Evolutionary conservation across 2,797 vertebrate species (phyloP).

Genomic region (Bothrops alternatus): DNA sequence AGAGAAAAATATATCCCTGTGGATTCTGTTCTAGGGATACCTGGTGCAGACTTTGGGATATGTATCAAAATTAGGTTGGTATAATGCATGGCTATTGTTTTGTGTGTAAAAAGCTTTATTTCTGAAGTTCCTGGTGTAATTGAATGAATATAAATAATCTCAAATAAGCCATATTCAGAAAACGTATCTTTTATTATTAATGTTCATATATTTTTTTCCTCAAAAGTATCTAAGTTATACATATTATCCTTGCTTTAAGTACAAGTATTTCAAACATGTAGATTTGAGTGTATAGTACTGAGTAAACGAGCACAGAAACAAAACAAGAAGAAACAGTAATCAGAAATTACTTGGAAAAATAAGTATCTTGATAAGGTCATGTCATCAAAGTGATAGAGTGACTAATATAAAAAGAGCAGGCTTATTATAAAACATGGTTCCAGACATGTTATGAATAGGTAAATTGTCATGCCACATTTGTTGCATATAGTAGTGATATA

Average conservation of each 20-base stretch:
- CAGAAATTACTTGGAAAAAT: slow-evolving; percentile 53
- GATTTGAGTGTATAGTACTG: slow-evolving; percentile 53
- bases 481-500: slow-evolving; percentile 49
- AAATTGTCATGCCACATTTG: slow-evolving; percentile 34
- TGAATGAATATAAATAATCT: slow-evolving; percentile 1
- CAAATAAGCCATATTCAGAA: slow-evolving; percentile 50
- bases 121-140: background rate
- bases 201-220: slow-evolving; percentile 60
- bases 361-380: slow-evolving; percentile 38
- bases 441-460: slow-evolving; percentile 29
- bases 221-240: slow-evolving; percentile 60
- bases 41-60: background rate
- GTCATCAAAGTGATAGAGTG: slow-evolving; percentile 41
- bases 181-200: slow-evolving; percentile 74
- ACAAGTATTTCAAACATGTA: slow-evolving; percentile 45
- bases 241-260: slow-evolving; percentile 57
- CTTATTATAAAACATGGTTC: slow-evolving; percentile 47
- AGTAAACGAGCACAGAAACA: slow-evolving; percentile 51
- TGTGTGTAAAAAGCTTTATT: background rate
- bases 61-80: background rate
- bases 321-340: slow-evolving; percentile 47
- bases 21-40: background rate
- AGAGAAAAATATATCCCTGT: background rate
- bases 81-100: background rate
- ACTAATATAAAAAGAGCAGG: slow-evolving; percentile 55